A percentile compares a stretch with the other conserved stretches of the same genome.
Conservation (phyloP, 2,888 invertebrate genomes). For the Rhagonycha lutea region DNA sequence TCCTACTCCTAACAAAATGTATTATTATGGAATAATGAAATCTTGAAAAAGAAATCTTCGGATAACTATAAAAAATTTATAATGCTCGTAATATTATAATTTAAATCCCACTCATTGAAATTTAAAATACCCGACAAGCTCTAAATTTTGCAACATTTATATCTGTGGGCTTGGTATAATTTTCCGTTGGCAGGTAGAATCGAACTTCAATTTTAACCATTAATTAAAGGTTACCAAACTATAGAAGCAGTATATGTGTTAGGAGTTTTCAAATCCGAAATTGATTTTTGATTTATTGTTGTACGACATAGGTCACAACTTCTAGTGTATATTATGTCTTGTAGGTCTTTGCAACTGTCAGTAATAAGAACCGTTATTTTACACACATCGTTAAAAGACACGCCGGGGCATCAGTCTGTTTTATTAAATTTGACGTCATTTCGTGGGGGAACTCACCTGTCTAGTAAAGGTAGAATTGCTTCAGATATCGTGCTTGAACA, state of each 20-base stretch:
- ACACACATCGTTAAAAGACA: slow-evolving; percentile 16
- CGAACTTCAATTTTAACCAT: neutral
- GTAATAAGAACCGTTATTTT: slow-evolving; percentile 27
- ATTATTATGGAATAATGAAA: no score
- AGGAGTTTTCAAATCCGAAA: neutral
- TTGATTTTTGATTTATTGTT: neutral
- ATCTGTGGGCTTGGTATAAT: neutral
- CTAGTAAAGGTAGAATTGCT: slow-evolving; percentile 27
- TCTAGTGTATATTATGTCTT: slow-evolving; percentile 27
- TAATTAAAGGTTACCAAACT: neutral
- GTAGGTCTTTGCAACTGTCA: slow-evolving; percentile 32
- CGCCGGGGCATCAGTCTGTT: slow-evolving; percentile 24
- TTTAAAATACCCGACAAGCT: neutral
- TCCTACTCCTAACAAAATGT: no score
- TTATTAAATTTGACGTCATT: slow-evolving; percentile 32
- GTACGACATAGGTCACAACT: slow-evolving; percentile 9
- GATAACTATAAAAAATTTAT: neutral
- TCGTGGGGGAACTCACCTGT: slow-evolving; percentile 34
- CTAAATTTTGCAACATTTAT: neutral
- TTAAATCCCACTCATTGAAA: neutral
- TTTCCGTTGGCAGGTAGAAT: neutral
- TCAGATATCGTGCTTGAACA: slow-evolving; percentile 18
- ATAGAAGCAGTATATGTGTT: neutral
- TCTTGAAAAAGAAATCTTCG: no score
- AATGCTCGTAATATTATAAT: neutral